Evolutionary conservation across 2,797 vertebrate species (phyloP).

Genomic region (Discoglossus pictus): DNA sequence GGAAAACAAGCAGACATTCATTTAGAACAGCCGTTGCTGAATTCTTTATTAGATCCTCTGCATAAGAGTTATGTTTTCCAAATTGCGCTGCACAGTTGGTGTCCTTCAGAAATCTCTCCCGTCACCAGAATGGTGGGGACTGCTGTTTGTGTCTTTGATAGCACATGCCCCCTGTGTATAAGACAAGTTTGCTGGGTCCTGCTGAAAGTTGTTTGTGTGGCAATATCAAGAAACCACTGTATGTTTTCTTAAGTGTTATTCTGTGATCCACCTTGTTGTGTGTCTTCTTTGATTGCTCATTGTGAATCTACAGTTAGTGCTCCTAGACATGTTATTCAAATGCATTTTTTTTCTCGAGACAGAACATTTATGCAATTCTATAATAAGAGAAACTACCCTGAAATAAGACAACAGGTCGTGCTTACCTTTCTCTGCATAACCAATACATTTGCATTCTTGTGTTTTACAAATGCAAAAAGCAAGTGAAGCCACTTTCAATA

Average conservation of each 20-base stretch:
- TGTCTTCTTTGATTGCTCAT: neutral
- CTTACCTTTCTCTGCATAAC: conserved; percentile 48
- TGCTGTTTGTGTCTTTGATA: too few relatives aligned
- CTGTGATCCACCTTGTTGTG: too few relatives aligned
- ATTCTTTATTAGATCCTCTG: conserved; percentile 37
- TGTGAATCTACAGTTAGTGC: neutral
- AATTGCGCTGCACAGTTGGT: neutral
- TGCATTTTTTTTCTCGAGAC: conserved; percentile 1
- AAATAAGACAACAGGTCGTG: conserved; percentile 40
- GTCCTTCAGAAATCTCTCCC: neutral
- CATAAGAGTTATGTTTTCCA: conserved; percentile 32
- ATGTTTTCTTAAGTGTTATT: too few relatives aligned
- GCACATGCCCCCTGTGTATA: too few relatives aligned
- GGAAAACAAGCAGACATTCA: conserved; percentile 47
- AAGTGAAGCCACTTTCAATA: conserved; percentile 73
- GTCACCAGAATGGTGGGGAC: too few relatives aligned
- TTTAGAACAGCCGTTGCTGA: conserved; percentile 36
- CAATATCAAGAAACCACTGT: too few relatives aligned
- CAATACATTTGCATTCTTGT: conserved; percentile 60
- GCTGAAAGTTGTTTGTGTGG: too few relatives aligned
- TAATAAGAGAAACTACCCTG: conserved; percentile 21
- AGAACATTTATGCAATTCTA: too few relatives aligned
- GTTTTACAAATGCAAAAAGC: conserved; percentile 71
- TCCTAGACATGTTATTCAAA: conserved; percentile 1
- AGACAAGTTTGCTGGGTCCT: too few relatives aligned